Evolutionary conservation across 2,113 vertebrate species (phyloP).

Genomic region (Cairina moschata): DNA sequence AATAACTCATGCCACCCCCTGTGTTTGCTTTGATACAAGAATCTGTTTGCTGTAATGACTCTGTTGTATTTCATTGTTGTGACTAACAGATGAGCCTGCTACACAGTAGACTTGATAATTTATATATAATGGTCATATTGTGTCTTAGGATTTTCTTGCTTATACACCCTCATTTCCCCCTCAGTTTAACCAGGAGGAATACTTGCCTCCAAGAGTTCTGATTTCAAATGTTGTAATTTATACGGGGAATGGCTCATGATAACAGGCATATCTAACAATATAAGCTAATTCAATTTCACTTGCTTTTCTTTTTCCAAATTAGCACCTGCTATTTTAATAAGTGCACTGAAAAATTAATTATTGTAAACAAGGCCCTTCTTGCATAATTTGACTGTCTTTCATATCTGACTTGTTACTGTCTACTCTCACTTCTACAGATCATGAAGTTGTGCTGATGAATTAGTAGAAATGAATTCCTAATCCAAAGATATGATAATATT

Average conservation of each 20-base stretch:
- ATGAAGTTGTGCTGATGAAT: not conserved
- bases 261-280: not conserved
- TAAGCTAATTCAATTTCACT: not conserved
- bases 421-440: not conserved
- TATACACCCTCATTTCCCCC: not conserved
- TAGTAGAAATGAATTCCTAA: not conserved
- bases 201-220: not conserved
- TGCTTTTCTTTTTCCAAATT: not conserved
- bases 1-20: not conserved
- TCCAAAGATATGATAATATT: not conserved
- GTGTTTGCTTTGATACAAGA: constrained; percentile 13
- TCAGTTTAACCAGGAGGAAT: not conserved
- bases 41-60: not conserved
- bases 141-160: not conserved
- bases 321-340: not conserved
- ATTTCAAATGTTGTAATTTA: not conserved
- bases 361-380: not conserved
- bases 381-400: not conserved
- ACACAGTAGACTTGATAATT: not conserved
- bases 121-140: not conserved
- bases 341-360: not conserved
- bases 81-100: not conserved
- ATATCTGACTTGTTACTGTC: not conserved
- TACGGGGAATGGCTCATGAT: not conserved
- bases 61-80: not conserved